These are phyloP conservation scores for Dendrocopos noguchii DNA, from an alignment of 2,113 vertebrate genomes.

Conservation along the genomic window DNA sequence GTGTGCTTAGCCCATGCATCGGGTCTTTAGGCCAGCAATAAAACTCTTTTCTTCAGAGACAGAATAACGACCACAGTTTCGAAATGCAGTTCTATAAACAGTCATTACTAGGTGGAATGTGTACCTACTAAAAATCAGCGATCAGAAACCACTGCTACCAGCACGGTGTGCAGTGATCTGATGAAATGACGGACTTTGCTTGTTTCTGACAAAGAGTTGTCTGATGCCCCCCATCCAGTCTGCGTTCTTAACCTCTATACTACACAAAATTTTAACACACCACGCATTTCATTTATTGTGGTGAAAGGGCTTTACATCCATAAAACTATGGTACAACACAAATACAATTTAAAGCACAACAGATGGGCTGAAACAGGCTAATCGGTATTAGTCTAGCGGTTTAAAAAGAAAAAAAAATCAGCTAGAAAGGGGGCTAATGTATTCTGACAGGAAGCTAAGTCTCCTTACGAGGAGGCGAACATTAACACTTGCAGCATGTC, in stretches of 20 bases:
- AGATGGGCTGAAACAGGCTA: constrained; percentile 76
- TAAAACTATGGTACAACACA: constrained; percentile 32
- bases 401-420: constrained; percentile 69
- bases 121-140: neutral
- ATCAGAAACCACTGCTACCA: neutral
- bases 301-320: constrained; percentile 43
- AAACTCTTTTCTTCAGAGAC: neutral
- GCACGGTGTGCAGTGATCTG: neutral
- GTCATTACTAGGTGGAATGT: neutral
- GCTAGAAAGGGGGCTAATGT: constrained; percentile 74
- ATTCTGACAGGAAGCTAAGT: constrained; percentile 79
- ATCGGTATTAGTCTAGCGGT: constrained; percentile 79
- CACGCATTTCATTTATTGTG: constrained; percentile 1
- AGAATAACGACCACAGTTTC: neutral
- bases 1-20: neutral
- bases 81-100: neutral
- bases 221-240: neutral
- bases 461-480: constrained; percentile 68
- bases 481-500: constrained; percentile 60
- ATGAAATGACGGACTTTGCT: neutral
- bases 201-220: neutral
- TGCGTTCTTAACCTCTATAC: neutral
- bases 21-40: neutral
- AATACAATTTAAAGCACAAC: constrained; percentile 54
- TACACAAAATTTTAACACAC: neutral